Conservation (phyloP, 2,797 vertebrate genomes). For the Rhinogobio ventralis region DNA sequence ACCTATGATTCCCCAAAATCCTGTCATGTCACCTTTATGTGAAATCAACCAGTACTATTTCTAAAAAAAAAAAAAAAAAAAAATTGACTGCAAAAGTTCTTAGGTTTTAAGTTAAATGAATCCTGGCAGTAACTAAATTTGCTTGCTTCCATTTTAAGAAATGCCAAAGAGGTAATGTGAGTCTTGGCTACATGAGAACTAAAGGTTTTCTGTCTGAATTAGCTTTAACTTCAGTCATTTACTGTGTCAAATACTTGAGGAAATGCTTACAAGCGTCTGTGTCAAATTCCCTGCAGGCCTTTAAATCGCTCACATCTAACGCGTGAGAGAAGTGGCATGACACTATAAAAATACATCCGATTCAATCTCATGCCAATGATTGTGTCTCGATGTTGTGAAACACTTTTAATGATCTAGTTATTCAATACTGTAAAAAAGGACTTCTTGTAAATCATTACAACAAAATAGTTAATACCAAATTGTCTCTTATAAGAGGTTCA, state of each 20-base stretch:
- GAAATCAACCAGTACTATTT: neutral
- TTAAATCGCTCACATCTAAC: neutral
- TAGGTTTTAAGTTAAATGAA: neutral
- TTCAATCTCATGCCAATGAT: neutral
- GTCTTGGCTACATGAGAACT: neutral
- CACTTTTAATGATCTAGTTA: neutral
- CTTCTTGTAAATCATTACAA: neutral
- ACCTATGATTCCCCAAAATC: too few relatives aligned
- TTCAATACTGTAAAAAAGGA: neutral
- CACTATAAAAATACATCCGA: neutral
- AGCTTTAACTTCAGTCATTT: neutral
- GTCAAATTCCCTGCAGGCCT: neutral
- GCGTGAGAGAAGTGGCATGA: neutral
- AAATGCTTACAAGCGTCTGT: neutral
- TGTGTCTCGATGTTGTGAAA: neutral
- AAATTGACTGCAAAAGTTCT: neutral
- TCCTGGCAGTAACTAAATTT: neutral
- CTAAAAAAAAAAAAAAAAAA: too few relatives aligned
- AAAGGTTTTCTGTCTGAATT: slow-evolving; percentile 1
- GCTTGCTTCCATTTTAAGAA: neutral
- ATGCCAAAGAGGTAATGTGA: neutral
- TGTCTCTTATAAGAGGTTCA: neutral
- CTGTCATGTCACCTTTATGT: too few relatives aligned
- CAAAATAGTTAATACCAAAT: neutral
- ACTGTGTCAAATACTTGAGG: neutral